A percentile compares a stretch with the other conserved stretches of the same genome.
These are phyloP conservation scores for Dendrolimus kikuchii DNA, from an alignment of 1,140 invertebrate genomes.

Conservation along the genomic window DNA sequence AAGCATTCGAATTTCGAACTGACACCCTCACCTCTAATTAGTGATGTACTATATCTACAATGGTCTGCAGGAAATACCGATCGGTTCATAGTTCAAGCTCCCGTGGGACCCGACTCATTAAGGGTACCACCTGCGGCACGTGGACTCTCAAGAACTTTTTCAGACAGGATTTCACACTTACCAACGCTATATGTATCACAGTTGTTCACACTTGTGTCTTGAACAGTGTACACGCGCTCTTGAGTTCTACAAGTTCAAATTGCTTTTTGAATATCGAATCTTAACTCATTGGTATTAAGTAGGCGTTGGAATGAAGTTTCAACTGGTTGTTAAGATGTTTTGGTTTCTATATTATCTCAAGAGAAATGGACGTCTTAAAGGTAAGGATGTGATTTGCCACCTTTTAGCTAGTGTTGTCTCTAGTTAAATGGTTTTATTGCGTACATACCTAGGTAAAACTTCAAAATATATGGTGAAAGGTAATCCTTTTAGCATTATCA, in stretches of 20 bases:
- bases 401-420: no score
- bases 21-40: conserved; percentile 41
- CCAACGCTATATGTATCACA: conserved; percentile 28
- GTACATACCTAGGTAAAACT: no score
- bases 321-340: no score
- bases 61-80: conserved; percentile 42
- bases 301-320: no score
- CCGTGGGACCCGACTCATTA: conserved; percentile 53
- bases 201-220: conserved; percentile 43
- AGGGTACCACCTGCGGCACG: conserved; percentile 46
- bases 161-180: conserved; percentile 59
- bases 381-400: no score
- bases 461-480: no score
- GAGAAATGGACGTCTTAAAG: no score
- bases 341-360: no score
- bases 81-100: conserved; percentile 49
- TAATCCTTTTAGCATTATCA: no score
- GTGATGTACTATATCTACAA: conserved; percentile 10
- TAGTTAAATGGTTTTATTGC: no score
- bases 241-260: neutral
- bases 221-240: neutral
- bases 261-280: no score
- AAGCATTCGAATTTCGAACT: conserved; percentile 15
- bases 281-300: no score
- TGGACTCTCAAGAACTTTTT: conserved; percentile 49